Percentiles rank a stretch among this genome's conserved stretches.
Conservation (phyloP, 2,113 vertebrate species). For the Physeter macrocephalus region DNA sequence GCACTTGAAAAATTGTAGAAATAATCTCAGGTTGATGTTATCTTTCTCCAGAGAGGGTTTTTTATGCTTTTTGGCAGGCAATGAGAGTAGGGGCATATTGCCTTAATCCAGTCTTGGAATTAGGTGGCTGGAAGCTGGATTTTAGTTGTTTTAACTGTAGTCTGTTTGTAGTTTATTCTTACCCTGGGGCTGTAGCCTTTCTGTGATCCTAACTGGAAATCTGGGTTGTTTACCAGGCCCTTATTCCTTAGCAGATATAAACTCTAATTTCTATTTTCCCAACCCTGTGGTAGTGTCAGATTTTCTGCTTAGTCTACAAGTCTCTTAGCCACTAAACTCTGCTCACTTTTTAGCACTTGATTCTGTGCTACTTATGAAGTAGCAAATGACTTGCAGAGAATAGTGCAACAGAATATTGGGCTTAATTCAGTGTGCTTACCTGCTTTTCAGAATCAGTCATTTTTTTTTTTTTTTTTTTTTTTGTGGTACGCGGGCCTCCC, state of each 20-base stretch:
- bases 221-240: not conserved
- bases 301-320: not conserved
- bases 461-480: no score
- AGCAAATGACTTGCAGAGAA: conserved; percentile 29
- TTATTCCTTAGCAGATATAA: not conserved
- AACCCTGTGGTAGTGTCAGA: not conserved
- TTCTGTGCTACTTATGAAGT: conserved; percentile 22
- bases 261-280: not conserved
- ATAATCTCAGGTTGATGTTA: not conserved
- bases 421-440: not conserved
- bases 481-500: no score
- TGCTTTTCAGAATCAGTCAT: conserved; percentile 6
- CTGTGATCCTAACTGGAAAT: not conserved
- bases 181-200: not conserved
- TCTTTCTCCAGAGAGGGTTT: not conserved
- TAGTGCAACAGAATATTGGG: not conserved
- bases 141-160: not conserved
- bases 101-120: not conserved
- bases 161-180: not conserved
- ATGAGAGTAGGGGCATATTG: not conserved
- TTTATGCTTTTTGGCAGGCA: not conserved
- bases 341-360: not conserved
- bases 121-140: not conserved
- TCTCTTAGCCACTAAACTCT: not conserved
- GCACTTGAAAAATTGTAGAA: not conserved